Percentiles rank a stretch among this genome's conserved stretches.
phyloP scores from a whole-genome alignment of 2,113 vertebrate species.

The Crotalus horridus region DNA sequence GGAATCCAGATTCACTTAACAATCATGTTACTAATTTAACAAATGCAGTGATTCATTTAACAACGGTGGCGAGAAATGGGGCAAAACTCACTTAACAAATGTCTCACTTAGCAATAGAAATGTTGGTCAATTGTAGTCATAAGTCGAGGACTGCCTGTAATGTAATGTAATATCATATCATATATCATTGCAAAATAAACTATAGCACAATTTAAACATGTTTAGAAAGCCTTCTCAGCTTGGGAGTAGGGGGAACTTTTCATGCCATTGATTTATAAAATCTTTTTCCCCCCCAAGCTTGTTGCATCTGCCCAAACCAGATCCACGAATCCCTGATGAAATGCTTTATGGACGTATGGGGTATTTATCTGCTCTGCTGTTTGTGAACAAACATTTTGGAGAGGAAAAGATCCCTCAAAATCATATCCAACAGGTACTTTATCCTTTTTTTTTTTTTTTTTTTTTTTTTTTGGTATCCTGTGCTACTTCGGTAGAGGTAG shows the following conservation, averaged over 20 bases:
- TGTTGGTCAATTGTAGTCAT: background rate
- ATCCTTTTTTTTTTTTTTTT: background rate
- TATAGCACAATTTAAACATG: background rate
- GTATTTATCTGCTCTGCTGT: slow-evolving; percentile 85
- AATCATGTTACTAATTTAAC: no score
- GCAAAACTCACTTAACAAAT: background rate
- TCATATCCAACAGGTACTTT: slow-evolving; percentile 87
- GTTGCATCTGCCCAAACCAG: slow-evolving; percentile 78
- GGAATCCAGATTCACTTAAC: background rate
- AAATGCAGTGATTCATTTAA: background rate
- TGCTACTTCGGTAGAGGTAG: background rate
- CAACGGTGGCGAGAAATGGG: background rate
- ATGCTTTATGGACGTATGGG: slow-evolving; percentile 90
- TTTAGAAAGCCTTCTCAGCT: background rate
- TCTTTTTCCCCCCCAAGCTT: slow-evolving; percentile 71
- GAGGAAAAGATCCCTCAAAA: slow-evolving; percentile 84
- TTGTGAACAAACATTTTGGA: slow-evolving; percentile 88
- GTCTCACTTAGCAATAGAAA: background rate
- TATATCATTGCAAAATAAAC: background rate
- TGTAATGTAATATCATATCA: background rate
- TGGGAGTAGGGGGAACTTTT: background rate
- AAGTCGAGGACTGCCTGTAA: background rate
- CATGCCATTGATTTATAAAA: background rate
- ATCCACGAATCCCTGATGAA: slow-evolving; percentile 81
- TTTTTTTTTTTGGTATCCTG: background rate